phyloP scores from a whole-genome alignment of 2,113 vertebrate species.

The Hippolais icterina region DNA sequence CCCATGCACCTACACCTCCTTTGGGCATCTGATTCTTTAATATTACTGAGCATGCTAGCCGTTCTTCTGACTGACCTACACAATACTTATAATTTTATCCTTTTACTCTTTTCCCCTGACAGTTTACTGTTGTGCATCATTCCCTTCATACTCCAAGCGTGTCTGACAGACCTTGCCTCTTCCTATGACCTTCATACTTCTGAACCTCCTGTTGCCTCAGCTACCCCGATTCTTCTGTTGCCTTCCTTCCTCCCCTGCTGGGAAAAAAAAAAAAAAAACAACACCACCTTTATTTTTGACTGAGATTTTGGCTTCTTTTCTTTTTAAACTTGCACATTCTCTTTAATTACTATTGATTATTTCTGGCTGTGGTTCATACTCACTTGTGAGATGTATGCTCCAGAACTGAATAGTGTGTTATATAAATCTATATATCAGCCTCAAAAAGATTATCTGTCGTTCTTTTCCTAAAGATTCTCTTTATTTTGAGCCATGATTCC shows the following conservation, averaged over 20 bases:
- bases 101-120: constrained; percentile 69
- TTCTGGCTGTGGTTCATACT: constrained; percentile 21
- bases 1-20: neutral
- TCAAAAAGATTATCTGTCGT: neutral
- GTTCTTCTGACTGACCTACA: neutral
- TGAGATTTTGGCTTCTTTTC: constrained; percentile 29
- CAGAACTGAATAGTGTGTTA: constrained; percentile 23
- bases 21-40: neutral
- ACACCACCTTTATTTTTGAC: neutral
- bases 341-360: constrained; percentile 8
- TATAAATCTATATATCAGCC: neutral
- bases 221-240: constrained; percentile 46
- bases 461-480: neutral
- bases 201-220: constrained; percentile 62
- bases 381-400: neutral
- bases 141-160: constrained; percentile 84
- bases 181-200: constrained; percentile 64
- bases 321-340: constrained; percentile 34
- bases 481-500: neutral
- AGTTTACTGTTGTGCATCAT: constrained; percentile 95
- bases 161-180: constrained; percentile 75
- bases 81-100: constrained; percentile 11
- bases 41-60: neutral
- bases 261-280: neutral
- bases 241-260: constrained; percentile 37